These are phyloP conservation scores for Platygyra sinensis DNA, from an alignment of 64 coral and sea anemone species.

Conservation along the genomic window DNA sequence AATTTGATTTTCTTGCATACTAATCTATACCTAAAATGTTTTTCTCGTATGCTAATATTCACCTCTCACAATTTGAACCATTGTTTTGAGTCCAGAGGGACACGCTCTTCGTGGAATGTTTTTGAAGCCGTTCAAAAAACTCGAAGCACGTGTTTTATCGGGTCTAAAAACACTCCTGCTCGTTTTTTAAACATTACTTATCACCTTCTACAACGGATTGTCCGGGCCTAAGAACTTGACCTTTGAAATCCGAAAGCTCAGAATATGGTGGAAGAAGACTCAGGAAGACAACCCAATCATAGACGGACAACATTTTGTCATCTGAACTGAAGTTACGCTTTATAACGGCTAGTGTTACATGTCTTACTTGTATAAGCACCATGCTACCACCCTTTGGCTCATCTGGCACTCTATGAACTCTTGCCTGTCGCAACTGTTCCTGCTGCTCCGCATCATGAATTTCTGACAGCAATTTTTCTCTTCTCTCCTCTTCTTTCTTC, in stretches of 20 bases:
- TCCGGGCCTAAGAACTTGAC: slow-evolving; percentile 57
- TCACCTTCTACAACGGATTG: slow-evolving; percentile 59
- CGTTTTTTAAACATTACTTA: too few species aligned
- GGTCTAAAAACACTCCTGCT: too few species aligned
- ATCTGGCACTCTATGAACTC: slow-evolving; percentile 57
- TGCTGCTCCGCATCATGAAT: slow-evolving; percentile 47
- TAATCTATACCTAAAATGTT: too few species aligned
- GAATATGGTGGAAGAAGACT: slow-evolving; percentile 65
- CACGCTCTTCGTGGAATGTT: too few species aligned
- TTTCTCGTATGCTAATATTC: too few species aligned
- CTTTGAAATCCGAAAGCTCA: slow-evolving; percentile 64
- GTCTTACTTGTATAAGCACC: slow-evolving; percentile 72
- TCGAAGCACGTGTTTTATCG: too few species aligned
- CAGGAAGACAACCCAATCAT: slow-evolving; percentile 80
- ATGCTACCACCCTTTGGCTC: slow-evolving; percentile 55
- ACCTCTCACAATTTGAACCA: too few species aligned
- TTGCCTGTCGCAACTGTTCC: slow-evolving; percentile 56
- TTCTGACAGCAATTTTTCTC: slow-evolving; percentile 59
- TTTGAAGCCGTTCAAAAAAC: too few species aligned
- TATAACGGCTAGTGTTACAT: slow-evolving; percentile 58
- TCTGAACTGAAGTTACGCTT: slow-evolving; percentile 59
- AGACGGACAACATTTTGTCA: slow-evolving; percentile 72
- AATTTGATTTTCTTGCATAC: too few species aligned
- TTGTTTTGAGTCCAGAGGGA: too few species aligned
- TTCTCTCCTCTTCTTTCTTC: slow-evolving; percentile 67